These are phyloP conservation scores for Sericinus montela DNA, from an alignment of 2,888 invertebrate genomes.

Conservation along the genomic window DNA sequence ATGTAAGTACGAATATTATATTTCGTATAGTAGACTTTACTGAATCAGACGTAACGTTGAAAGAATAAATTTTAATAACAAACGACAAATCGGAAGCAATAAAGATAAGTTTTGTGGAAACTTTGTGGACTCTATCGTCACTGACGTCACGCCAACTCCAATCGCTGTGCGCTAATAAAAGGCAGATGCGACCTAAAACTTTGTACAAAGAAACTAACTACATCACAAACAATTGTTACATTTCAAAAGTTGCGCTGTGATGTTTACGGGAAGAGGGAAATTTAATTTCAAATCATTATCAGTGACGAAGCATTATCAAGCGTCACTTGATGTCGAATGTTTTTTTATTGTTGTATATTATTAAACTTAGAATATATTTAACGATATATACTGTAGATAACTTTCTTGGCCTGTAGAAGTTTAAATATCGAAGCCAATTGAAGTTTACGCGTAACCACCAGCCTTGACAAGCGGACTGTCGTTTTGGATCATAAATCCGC, in stretches of 20 bases:
- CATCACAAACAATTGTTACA: constrained; percentile 21
- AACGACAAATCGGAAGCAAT: constrained; percentile 15
- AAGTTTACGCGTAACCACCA: too few species aligned
- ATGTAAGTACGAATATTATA: background rate
- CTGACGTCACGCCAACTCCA: constrained; percentile 16
- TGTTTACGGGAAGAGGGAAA: constrained; percentile 11
- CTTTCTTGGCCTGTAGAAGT: too few species aligned
- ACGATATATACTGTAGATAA: too few species aligned
- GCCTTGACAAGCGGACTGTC: too few species aligned
- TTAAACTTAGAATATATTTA: too few species aligned
- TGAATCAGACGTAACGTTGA: background rate
- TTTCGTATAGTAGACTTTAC: too few species aligned
- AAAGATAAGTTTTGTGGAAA: constrained; percentile 15
- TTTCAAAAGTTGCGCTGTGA: constrained; percentile 15
- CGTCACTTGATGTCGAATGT: too few species aligned
- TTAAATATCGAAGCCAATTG: too few species aligned
- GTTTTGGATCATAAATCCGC: too few species aligned
- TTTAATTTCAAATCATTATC: constrained; percentile 14
- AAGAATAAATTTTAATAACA: constrained; percentile 4
- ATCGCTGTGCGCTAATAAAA: constrained; percentile 20
- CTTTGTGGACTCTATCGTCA: constrained; percentile 13
- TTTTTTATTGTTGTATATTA: constrained; percentile 1
- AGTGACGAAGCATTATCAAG: too few species aligned
- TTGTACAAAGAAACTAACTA: constrained; percentile 20
- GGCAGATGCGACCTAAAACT: constrained; percentile 19